These are phyloP conservation scores for Volucella zonaria DNA, from an alignment of 2,888 invertebrate species.

Conservation along the genomic window DNA sequence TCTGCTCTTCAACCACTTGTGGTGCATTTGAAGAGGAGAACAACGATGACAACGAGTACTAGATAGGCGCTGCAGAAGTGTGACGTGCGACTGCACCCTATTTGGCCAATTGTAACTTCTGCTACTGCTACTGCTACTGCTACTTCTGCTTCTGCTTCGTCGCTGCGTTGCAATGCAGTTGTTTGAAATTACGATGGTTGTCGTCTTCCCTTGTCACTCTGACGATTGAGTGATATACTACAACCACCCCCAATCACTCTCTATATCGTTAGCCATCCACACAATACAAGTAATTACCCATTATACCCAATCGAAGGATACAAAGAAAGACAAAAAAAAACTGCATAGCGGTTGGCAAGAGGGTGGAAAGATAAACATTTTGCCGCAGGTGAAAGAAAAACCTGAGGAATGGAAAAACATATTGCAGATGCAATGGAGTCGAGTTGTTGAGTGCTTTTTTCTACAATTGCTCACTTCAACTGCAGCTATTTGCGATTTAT, in stretches of 20 bases:
- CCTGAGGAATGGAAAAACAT: constrained; percentile 45
- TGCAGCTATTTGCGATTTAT: constrained; percentile 53
- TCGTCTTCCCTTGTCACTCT: constrained; percentile 54
- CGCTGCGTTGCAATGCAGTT: constrained; percentile 70
- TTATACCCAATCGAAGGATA: constrained; percentile 51
- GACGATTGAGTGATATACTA: constrained; percentile 55
- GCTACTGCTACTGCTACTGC: not conserved
- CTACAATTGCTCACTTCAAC: constrained; percentile 25
- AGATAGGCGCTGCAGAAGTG: constrained; percentile 1
- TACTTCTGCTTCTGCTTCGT: constrained; percentile 54
- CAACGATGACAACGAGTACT: constrained; percentile 7
- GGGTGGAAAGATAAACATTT: constrained; percentile 16
- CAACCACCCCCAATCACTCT: not conserved
- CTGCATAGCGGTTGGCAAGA: not conserved
- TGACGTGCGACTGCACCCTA: constrained; percentile 30
- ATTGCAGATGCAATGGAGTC: constrained; percentile 56
- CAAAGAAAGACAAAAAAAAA: not conserved
- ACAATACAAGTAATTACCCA: constrained; percentile 62
- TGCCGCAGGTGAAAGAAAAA: constrained; percentile 64
- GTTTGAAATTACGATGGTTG: constrained; percentile 44
- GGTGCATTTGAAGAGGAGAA: not conserved
- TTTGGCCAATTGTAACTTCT: constrained; percentile 20
- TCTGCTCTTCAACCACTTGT: constrained; percentile 63
- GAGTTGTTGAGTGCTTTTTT: constrained; percentile 28
- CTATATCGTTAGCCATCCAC: constrained; percentile 28